phyloP scores from a whole-genome alignment of 2,113 vertebrate genomes.

The Kryptolebias marmoratus region DNA sequence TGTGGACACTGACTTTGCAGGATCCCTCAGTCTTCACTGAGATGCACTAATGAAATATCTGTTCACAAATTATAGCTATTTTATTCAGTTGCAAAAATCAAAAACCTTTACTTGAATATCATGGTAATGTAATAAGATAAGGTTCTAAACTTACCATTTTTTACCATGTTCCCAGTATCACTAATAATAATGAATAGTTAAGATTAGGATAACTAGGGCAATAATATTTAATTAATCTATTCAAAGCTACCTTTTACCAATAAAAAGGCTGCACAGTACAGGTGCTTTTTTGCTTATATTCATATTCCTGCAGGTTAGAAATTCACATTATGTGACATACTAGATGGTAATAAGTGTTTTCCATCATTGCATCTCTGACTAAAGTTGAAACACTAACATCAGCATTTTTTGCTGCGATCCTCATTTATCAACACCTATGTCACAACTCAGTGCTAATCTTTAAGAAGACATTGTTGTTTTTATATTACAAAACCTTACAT shows the following conservation, averaged over 20 bases:
- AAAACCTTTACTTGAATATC: not conserved
- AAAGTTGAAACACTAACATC: not conserved
- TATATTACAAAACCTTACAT: slow-evolving; percentile 9
- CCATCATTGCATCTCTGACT: not conserved
- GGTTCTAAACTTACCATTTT: too few relatives aligned
- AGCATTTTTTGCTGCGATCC: not conserved
- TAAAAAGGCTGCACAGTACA: too few relatives aligned
- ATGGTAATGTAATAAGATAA: slow-evolving; percentile 1
- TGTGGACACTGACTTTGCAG: slow-evolving; percentile 6
- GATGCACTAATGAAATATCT: slow-evolving; percentile 6
- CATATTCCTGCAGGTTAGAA: not conserved
- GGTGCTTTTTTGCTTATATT: not conserved
- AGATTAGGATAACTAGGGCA: not conserved
- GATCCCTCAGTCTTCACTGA: not conserved
- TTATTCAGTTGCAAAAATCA: not conserved
- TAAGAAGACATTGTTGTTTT: not conserved
- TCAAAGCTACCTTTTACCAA: too few relatives aligned
- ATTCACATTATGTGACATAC: not conserved
- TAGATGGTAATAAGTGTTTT: not conserved
- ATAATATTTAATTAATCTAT: not conserved
- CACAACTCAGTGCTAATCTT: slow-evolving; percentile 5
- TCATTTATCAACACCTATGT: not conserved
- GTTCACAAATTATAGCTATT: slow-evolving; percentile 1
- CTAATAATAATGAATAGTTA: too few relatives aligned
- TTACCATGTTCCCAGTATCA: too few relatives aligned